Conservation (phyloP, 2,888 invertebrate species). For the Melanostoma scalare region DNA sequence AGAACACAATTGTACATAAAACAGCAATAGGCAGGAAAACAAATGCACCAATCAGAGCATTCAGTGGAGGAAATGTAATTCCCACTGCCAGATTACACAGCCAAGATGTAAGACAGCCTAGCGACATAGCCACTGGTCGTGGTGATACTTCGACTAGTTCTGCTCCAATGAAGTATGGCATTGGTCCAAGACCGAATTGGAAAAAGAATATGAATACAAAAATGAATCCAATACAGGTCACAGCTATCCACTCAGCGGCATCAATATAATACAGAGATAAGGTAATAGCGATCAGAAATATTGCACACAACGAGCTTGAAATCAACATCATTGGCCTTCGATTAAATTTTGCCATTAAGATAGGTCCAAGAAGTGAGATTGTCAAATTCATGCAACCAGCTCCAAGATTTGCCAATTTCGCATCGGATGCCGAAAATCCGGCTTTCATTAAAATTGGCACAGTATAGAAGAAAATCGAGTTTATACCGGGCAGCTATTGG, state of each 20-base stretch:
- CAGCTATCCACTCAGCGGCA: constrained; percentile 85
- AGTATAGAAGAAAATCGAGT: constrained; percentile 93
- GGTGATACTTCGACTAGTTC: constrained; percentile 92
- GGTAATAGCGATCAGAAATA: constrained; percentile 85
- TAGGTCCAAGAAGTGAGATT: constrained; percentile 86
- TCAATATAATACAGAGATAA: constrained; percentile 84
- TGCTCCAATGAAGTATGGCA: constrained; percentile 93
- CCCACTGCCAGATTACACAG: constrained; percentile 92
- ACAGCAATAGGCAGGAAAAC: constrained; percentile 89
- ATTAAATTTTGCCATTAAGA: constrained; percentile 85
- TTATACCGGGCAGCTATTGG: constrained; percentile 94
- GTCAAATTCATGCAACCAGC: constrained; percentile 87
- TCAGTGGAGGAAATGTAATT: constrained; percentile 87
- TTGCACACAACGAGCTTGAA: constrained; percentile 84
- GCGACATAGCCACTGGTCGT: constrained; percentile 91
- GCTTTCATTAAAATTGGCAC: constrained; percentile 88
- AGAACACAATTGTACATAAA: constrained; percentile 75
- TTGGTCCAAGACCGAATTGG: constrained; percentile 92
- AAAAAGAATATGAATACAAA: constrained; percentile 89
- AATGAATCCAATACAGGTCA: constrained; percentile 87
- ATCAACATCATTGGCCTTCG: constrained; percentile 86
- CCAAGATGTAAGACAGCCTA: constrained; percentile 94
- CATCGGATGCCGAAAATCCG: constrained; percentile 84
- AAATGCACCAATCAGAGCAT: constrained; percentile 85
- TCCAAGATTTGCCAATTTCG: constrained; percentile 89